Evolutionary conservation across 2,797 vertebrate genomes (phyloP).

Genomic region (Tiaroga cobitis): DNA sequence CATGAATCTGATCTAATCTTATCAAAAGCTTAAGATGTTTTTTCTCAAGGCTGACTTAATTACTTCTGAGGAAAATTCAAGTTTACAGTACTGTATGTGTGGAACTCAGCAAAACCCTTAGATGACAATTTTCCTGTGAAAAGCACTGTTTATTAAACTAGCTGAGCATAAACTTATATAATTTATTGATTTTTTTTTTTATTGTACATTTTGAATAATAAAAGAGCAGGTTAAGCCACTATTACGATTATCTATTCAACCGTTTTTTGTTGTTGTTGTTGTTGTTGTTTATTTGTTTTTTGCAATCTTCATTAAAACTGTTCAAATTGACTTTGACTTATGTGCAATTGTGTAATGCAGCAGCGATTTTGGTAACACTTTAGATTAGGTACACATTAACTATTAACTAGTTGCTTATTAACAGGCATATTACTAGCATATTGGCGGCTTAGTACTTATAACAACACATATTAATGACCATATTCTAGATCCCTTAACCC

Average conservation of each 20-base stretch:
- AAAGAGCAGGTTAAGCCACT: background rate
- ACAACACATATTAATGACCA: background rate
- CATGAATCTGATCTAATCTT: conserved; percentile 60
- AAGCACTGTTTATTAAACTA: background rate
- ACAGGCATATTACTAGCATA: too few species aligned
- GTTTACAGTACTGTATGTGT: background rate
- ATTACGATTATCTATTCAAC: conserved; percentile 7
- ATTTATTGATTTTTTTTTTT: background rate
- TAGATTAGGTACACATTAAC: background rate
- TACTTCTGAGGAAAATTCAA: conserved; percentile 57
- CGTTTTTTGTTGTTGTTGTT: too few species aligned
- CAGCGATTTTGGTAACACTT: background rate
- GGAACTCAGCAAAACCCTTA: background rate
- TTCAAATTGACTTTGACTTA: background rate
- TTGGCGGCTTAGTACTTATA: background rate
- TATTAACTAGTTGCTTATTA: background rate
- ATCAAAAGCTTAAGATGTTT: conserved; percentile 50
- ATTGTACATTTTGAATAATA: background rate
- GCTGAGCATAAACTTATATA: background rate
- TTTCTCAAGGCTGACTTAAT: conserved; percentile 49
- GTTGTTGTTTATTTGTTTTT: background rate
- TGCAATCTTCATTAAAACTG: background rate
- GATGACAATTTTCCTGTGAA: background rate
- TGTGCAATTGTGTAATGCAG: conserved; percentile 5
- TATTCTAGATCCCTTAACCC: background rate